These are phyloP conservation scores for Tricholauxania praeusta DNA, from an alignment of 2,888 invertebrate species.

Conservation along the genomic window DNA sequence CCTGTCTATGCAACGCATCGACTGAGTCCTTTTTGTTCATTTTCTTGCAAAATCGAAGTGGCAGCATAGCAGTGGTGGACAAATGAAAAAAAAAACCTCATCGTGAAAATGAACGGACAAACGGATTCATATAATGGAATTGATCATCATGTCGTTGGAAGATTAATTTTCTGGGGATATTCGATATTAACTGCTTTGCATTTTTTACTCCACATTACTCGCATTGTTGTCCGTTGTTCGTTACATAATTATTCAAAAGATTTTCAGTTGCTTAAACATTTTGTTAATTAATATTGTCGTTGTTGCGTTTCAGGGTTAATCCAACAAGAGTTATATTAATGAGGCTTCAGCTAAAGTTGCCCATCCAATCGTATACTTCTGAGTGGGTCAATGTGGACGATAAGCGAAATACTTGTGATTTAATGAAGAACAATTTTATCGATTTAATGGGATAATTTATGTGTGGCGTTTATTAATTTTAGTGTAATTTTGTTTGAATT, in stretches of 20 bases:
- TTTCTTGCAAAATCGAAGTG: too few species aligned
- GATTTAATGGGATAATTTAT: too few species aligned
- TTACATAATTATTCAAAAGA: slow-evolving; percentile 38
- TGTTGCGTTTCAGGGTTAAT: not conserved
- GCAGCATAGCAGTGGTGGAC: too few species aligned
- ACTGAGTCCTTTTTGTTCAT: not conserved
- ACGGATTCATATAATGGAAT: not conserved
- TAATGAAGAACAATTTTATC: too few species aligned
- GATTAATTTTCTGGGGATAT: slow-evolving; percentile 29
- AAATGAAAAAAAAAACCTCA: too few species aligned
- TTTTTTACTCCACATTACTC: slow-evolving; percentile 1
- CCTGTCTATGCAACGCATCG: not conserved
- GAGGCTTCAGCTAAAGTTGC: too few species aligned
- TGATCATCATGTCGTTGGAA: slow-evolving; percentile 31
- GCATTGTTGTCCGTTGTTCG: not conserved
- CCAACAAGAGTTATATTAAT: too few species aligned
- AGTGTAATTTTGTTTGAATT: too few species aligned
- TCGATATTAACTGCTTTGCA: slow-evolving; percentile 28
- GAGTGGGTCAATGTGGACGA: too few species aligned
- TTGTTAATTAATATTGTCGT: slow-evolving; percentile 32
- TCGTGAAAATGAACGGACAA: slow-evolving; percentile 7
- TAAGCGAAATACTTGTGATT: too few species aligned
- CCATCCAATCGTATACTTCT: too few species aligned
- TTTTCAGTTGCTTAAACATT: slow-evolving; percentile 36
- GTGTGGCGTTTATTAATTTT: too few species aligned